Evolutionary conservation across 2,888 invertebrate species (phyloP).

Genomic region (Microdon myrmicae): DNA sequence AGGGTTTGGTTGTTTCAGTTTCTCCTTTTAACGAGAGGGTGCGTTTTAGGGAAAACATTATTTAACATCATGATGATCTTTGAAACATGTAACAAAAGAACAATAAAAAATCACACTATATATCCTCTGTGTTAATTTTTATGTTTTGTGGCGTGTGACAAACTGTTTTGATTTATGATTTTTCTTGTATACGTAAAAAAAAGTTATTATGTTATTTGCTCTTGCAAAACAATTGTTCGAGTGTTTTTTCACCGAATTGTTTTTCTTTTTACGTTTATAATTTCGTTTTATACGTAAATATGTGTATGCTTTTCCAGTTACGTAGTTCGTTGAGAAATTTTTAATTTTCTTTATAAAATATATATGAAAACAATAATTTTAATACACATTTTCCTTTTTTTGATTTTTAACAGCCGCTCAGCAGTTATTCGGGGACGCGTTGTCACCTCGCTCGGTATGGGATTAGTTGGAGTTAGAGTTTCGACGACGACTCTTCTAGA

Average conservation of each 20-base stretch:
- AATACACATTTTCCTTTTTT: constrained; percentile 1
- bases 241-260: constrained; percentile 29
- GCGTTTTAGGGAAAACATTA: constrained; percentile 29
- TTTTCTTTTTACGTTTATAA: constrained; percentile 21
- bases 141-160: constrained; percentile 64
- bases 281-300: constrained; percentile 20
- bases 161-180: constrained; percentile 53
- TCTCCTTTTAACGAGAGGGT: constrained; percentile 25
- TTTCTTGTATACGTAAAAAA: too few species aligned
- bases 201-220: too few species aligned
- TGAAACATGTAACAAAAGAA: constrained; percentile 1
- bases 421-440: constrained; percentile 97
- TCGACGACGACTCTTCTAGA: constrained; percentile 93
- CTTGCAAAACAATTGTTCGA: too few species aligned
- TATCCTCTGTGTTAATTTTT: constrained; percentile 64
- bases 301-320: constrained; percentile 33
- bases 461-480: constrained; percentile 94
- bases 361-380: background rate
- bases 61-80: constrained; percentile 33
- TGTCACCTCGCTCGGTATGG: constrained; percentile 88
- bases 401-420: constrained; percentile 79
- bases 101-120: constrained; percentile 10
- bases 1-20: constrained; percentile 31
- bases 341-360: background rate
- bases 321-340: constrained; percentile 14